Conservation (phyloP, 2,113 vertebrate species). For the Hyperoodon ampullatus region DNA sequence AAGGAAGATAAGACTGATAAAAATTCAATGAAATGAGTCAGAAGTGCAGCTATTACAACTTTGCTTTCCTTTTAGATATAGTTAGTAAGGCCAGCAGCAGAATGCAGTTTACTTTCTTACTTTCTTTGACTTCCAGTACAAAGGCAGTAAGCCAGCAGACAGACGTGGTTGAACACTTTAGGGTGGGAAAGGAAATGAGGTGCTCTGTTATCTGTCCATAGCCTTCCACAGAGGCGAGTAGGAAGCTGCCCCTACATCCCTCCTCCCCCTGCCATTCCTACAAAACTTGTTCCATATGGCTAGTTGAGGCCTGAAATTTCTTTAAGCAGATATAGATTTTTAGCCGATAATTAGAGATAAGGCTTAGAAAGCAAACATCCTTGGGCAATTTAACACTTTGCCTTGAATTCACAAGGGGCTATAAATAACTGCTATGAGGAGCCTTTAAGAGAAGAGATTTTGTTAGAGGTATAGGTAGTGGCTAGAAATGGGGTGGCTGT, state of each 20-base stretch:
- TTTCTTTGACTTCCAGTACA: background rate
- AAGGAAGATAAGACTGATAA: constrained; percentile 47
- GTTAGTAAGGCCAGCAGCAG: background rate
- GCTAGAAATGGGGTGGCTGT: background rate
- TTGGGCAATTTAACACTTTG: constrained; percentile 52
- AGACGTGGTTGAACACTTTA: background rate
- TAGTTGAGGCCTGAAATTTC: constrained; percentile 1
- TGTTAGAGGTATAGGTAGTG: background rate
- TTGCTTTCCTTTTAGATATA: constrained; percentile 37
- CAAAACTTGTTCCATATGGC: background rate
- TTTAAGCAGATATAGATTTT: constrained; percentile 55
- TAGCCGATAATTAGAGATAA: constrained; percentile 51
- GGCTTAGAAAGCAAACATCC: constrained; percentile 65
- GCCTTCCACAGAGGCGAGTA: background rate
- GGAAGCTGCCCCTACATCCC: background rate
- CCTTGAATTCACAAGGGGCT: constrained; percentile 29
- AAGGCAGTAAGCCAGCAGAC: background rate
- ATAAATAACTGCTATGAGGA: constrained; percentile 40
- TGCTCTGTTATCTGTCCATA: background rate
- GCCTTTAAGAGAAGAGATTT: constrained; percentile 31
- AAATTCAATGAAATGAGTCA: constrained; percentile 57
- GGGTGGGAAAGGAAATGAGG: background rate
- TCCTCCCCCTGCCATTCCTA: background rate
- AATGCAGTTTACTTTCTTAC: background rate
- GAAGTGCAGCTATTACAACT: constrained; percentile 29